These are phyloP conservation scores for Girardinus metallicus DNA, from an alignment of 2,797 vertebrate species.

Conservation along the genomic window DNA sequence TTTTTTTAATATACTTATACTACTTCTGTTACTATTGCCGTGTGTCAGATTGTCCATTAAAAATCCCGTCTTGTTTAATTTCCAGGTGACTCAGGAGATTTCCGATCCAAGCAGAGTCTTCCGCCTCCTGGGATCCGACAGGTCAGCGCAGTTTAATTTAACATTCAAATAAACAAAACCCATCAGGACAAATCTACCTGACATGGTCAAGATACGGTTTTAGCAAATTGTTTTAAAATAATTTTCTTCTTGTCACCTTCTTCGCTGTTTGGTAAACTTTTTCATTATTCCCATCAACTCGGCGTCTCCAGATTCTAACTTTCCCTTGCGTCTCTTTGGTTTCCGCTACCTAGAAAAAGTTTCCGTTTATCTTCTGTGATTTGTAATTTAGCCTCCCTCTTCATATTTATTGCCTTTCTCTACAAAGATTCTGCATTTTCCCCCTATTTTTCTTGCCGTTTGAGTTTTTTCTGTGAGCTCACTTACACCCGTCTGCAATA, in stretches of 20 bases:
- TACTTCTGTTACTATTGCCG: not conserved
- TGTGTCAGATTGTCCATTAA: not conserved
- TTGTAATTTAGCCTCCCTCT: conserved; percentile 19
- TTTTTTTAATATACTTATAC: not conserved
- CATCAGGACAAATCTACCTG: not conserved
- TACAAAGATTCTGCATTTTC: not conserved
- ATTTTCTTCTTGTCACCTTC: not conserved
- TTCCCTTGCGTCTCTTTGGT: conserved; percentile 46
- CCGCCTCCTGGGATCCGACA: conserved; percentile 86
- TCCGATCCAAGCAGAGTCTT: conserved; percentile 85
- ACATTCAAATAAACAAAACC: not conserved
- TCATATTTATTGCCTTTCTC: conserved; percentile 11
- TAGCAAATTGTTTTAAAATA: not conserved
- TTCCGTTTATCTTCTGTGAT: conserved; percentile 16
- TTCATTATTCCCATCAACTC: conserved; percentile 10
- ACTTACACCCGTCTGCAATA: not conserved
- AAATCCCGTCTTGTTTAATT: conserved; percentile 4
- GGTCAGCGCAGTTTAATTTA: conserved; percentile 66
- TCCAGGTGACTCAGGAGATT: conserved; percentile 87
- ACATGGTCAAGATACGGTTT: not conserved
- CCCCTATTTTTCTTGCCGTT: not conserved
- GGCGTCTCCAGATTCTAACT: not conserved
- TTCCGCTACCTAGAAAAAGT: conserved; percentile 50
- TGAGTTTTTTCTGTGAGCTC: not conserved
- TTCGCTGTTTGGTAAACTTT: not conserved